phyloP scores from a whole-genome alignment of 1,140 invertebrate species.

The Heterodera carotae region DNA sequence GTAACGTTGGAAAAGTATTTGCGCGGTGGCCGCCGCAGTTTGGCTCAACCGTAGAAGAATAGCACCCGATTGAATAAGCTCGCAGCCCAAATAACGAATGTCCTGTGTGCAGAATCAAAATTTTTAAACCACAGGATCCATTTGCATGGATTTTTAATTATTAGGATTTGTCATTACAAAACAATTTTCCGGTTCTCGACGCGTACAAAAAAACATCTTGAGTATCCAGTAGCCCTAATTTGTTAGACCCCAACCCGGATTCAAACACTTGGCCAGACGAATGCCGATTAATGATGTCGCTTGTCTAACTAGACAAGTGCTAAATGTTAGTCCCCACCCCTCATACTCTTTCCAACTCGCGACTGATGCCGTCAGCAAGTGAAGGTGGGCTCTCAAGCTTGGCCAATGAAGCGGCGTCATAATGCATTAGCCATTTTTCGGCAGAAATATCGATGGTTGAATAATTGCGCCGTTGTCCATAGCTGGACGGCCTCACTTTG shows the following conservation, averaged over 20 bases:
- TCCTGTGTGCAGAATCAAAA: too few species aligned
- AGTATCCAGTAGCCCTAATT: too few species aligned
- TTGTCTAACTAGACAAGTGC: too few species aligned
- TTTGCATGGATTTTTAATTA: background rate
- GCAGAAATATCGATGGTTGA: slow-evolving; percentile 60
- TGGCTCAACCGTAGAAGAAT: slow-evolving; percentile 81
- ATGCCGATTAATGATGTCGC: too few species aligned
- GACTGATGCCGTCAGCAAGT: slow-evolving; percentile 55
- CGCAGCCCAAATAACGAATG: slow-evolving; percentile 90
- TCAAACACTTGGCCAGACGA: too few species aligned
- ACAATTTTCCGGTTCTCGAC: background rate
- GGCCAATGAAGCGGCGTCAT: slow-evolving; percentile 51
- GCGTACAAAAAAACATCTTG: too few species aligned
- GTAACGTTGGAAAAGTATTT: slow-evolving; percentile 96
- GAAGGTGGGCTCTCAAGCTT: slow-evolving; percentile 63
- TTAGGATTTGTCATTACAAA: background rate
- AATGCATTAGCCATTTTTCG: slow-evolving; percentile 61
- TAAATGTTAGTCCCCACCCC: background rate
- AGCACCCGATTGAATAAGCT: slow-evolving; percentile 94
- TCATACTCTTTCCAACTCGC: slow-evolving; percentile 54
- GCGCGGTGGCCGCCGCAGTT: slow-evolving; percentile 98
- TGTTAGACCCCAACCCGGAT: too few species aligned
- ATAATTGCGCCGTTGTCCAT: slow-evolving; percentile 43
- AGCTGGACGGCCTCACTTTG: slow-evolving; percentile 51
- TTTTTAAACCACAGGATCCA: background rate